phyloP scores from a whole-genome alignment of 2,888 invertebrate genomes.

The Brachyptera putata region DNA sequence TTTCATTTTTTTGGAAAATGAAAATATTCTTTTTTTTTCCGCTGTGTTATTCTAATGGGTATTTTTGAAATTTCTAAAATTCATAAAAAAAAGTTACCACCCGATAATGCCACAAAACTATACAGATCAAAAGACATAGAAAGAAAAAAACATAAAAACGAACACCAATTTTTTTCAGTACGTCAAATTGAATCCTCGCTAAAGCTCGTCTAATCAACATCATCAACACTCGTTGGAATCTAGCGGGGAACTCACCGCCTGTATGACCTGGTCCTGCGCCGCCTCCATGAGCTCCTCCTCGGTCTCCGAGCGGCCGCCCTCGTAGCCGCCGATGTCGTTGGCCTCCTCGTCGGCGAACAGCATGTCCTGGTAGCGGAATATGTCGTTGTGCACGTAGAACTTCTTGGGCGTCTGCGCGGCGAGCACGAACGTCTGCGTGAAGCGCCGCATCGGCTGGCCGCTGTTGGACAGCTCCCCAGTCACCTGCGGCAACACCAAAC shows the following conservation, averaged over 20 bases:
- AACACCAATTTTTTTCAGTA: too few species aligned
- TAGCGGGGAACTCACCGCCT: slow-evolving; percentile 17
- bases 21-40: too few species aligned
- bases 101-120: too few species aligned
- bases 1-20: too few species aligned
- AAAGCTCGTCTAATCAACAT: neutral
- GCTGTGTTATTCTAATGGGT: too few species aligned
- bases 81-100: too few species aligned
- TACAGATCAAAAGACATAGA: too few species aligned
- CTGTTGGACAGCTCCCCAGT: slow-evolving; percentile 95
- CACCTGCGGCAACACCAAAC: slow-evolving; percentile 59
- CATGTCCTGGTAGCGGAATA: slow-evolving; percentile 83
- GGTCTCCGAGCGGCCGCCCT: slow-evolving; percentile 57
- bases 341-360: slow-evolving; percentile 9
- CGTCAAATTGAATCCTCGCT: too few species aligned
- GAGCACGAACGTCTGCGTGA: slow-evolving; percentile 96
- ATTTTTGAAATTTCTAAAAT: too few species aligned
- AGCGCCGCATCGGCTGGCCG: slow-evolving; percentile 94
- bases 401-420: slow-evolving; percentile 95
- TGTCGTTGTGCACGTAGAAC: slow-evolving; percentile 98
- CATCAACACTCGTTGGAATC: too few species aligned
- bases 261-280: slow-evolving; percentile 25
- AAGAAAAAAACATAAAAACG: too few species aligned
- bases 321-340: slow-evolving; percentile 36
- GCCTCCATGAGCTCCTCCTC: slow-evolving; percentile 54